Base-by-base conservation (phyloP, 2,888 invertebrate species). In the Habroteleia sp. region DNA sequence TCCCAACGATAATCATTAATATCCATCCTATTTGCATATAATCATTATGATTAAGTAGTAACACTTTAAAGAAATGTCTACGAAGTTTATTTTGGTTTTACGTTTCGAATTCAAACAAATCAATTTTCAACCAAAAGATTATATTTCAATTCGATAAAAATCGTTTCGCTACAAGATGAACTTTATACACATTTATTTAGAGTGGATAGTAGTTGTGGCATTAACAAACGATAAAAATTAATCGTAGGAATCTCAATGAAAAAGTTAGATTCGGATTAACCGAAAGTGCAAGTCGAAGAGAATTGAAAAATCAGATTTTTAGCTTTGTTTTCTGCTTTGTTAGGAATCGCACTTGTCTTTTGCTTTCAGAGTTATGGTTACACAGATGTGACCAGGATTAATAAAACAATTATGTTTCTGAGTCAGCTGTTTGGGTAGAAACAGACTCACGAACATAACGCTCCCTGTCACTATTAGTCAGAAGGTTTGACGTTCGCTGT, bases 401-500 rank as follows among this genome's bases (percentile, higher is more conserved):
- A 17, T 6, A 54, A n/a, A 54, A 69, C 16, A 27, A 4, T 65
- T 75, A 65, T 65, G 69, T 54, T 71, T 56, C 74, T 39, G 42
- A 29, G 11, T 52, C 31, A 17, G 35, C 60, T 39, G 46, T 16
- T 41, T 14, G 52, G 16, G 58, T 3, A 17, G 46, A 37, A 14
- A 46, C 31, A 16, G 35, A 25, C 14, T 56, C 48, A 46, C 65
- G 7, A 44, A 29, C 17, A 20, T 56, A 46, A 10, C 13, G 13
- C 42, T 50, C 23, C n/a, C 37, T 27, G 33, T 8, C 23, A 25
- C 37, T 37, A 17, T 13, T 54, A 13, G 35, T 54, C 17, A 41
- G 48, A 20, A 46, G 23, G 16, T 20, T 29, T 35, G 69, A 52
- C 52, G 82, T 83, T 84, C 84, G 86, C 77, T 84, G 87, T 90